phyloP scores from a whole-genome alignment of 2,888 invertebrate genomes.

The Oeneis ivallda region DNA sequence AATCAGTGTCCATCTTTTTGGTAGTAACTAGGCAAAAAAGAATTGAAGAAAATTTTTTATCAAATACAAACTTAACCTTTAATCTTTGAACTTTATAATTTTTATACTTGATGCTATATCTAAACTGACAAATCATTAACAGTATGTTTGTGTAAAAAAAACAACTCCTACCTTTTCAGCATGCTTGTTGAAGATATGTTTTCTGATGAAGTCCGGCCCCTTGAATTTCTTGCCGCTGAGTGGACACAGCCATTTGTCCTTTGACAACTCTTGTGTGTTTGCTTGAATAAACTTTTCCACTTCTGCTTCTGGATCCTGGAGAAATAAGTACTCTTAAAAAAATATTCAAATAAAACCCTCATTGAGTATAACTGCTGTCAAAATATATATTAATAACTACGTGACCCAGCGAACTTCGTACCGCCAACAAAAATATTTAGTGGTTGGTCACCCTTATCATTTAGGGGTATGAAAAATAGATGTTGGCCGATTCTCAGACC shows the following conservation, averaged over 20 bases:
- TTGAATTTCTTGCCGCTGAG: conserved; percentile 99
- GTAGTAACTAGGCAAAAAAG: not conserved
- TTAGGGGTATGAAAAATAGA: too few relatives aligned
- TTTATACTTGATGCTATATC: not conserved
- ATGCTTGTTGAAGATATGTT: conserved; percentile 99
- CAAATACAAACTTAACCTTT: not conserved
- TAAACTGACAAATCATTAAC: not conserved
- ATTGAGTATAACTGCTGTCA: too few relatives aligned
- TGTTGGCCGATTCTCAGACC: too few relatives aligned
- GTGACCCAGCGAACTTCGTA: too few relatives aligned
- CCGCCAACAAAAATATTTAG: too few relatives aligned
- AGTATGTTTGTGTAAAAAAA: not conserved
- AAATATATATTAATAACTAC: too few relatives aligned
- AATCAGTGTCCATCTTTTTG: not conserved
- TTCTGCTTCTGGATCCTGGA: conserved; percentile 83
- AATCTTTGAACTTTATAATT: not conserved
- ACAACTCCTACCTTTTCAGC: conserved; percentile 87
- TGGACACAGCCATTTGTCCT: conserved; percentile 99
- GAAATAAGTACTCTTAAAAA: conserved; percentile 17
- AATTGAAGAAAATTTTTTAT: not conserved
- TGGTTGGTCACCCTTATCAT: too few relatives aligned
- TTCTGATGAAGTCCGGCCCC: conserved; percentile 98
- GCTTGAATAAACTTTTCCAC: conserved; percentile 97
- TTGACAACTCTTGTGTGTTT: conserved; percentile 97
- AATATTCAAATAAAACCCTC: too few relatives aligned